Evolutionary conservation across 2,113 vertebrate species (phyloP).

Genomic region (Grammomys surdaster): DNA sequence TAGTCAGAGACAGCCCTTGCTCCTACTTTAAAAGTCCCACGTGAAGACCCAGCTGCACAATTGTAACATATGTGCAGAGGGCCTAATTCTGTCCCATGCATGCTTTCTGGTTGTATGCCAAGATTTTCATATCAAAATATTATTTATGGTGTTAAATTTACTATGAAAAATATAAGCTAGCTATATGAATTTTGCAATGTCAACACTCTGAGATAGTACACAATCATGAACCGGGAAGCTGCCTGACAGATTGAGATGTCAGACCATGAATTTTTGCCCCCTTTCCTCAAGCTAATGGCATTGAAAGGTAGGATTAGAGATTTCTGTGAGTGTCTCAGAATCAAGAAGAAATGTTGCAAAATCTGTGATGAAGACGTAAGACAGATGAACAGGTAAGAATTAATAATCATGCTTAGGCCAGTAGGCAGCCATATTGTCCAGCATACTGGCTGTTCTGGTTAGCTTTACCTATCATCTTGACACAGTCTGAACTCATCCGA

Average conservation of each 20-base stretch:
- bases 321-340: not conserved
- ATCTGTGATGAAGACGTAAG: not conserved
- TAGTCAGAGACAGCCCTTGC: too few relatives aligned
- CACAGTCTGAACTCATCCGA: too few relatives aligned
- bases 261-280: not conserved
- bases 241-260: not conserved
- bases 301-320: not conserved
- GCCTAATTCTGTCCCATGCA: too few relatives aligned
- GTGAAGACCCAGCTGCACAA: too few relatives aligned
- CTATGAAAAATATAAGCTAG: conserved; percentile 8
- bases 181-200: conserved; percentile 12
- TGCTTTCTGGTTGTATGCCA: not conserved
- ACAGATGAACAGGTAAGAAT: not conserved
- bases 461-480: not conserved
- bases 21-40: too few relatives aligned
- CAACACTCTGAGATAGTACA: not conserved
- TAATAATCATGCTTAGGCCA: not conserved
- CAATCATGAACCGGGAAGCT: conserved; percentile 1
- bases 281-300: not conserved
- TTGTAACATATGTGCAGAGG: too few relatives aligned
- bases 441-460: not conserved
- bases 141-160: conserved; percentile 19
- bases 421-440: not conserved
- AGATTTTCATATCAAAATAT: not conserved
- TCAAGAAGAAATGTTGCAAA: not conserved